phyloP scores from a whole-genome alignment of 2,797 vertebrate genomes.

The Clarias pachynema region DNA sequence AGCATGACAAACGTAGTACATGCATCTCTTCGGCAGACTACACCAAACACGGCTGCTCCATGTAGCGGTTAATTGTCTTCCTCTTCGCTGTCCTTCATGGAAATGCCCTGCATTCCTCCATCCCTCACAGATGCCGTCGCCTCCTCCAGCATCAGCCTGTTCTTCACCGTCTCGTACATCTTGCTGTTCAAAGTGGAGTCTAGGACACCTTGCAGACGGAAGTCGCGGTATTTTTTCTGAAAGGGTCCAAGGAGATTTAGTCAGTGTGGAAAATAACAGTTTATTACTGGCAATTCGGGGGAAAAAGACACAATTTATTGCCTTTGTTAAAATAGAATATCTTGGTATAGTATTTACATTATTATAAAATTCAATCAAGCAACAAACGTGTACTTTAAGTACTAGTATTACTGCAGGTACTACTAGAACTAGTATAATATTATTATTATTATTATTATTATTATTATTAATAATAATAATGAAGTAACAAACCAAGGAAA shows the following conservation, averaged over 20 bases:
- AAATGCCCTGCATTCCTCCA: slow-evolving; percentile 95
- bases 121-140: slow-evolving; percentile 93
- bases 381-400: neutral
- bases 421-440: no score
- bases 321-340: neutral
- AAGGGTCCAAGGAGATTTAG: slow-evolving; percentile 44
- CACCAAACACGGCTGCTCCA: slow-evolving; percentile 61
- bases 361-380: neutral
- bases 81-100: slow-evolving; percentile 98
- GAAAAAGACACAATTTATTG: neutral
- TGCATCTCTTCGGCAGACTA: slow-evolving; percentile 46
- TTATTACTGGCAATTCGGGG: neutral
- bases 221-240: slow-evolving; percentile 98
- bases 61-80: slow-evolving; percentile 78
- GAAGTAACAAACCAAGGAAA: neutral
- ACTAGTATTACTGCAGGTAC: neutral
- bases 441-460: no score
- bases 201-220: slow-evolving; percentile 96
- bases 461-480: no score
- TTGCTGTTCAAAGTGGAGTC: slow-evolving; percentile 98
- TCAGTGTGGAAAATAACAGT: neutral
- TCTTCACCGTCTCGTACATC: slow-evolving; percentile 97
- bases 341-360: neutral
- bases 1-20: slow-evolving; percentile 45
- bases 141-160: slow-evolving; percentile 94